Percentiles rank a stretch among this genome's conserved stretches.
phyloP scores from a whole-genome alignment of 2,888 invertebrate genomes.

The Cremastobaeus sp. region DNA sequence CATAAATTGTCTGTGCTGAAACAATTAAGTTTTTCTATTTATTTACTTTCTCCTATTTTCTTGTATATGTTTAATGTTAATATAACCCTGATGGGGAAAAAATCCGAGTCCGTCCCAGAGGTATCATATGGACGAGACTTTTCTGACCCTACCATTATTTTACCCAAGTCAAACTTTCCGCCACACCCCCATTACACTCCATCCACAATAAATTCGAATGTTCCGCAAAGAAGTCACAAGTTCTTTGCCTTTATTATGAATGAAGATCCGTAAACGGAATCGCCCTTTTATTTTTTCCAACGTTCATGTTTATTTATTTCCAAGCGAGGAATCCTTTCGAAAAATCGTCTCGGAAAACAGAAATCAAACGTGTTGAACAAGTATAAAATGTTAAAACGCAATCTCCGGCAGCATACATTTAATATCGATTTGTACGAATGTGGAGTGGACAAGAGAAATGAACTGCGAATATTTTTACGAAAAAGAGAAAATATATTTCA shows the following conservation, averaged over 20 bases:
- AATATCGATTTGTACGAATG: no score
- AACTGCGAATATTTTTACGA: background rate
- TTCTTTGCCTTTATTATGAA: background rate
- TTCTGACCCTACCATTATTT: constrained; percentile 25
- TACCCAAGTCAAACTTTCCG: constrained; percentile 15
- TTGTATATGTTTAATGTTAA: constrained; percentile 1
- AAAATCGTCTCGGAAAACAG: no score
- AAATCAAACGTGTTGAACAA: no score
- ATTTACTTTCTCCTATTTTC: no score
- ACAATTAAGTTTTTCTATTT: no score
- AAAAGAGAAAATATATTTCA: constrained; percentile 47
- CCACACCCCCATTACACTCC: constrained; percentile 4
- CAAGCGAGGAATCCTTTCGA: no score
- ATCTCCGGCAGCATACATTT: no score
- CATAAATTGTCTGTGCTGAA: no score
- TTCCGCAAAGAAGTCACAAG: background rate
- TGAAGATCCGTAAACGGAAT: background rate
- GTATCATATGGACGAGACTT: constrained; percentile 1
- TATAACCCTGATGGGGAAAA: constrained; percentile 6
- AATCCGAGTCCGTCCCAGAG: constrained; percentile 12
- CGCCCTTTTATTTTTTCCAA: background rate
- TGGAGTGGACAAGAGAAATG: constrained; percentile 10
- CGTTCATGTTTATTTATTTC: no score
- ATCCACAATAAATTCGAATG: constrained; percentile 6
- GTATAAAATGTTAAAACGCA: no score